Evolutionary conservation across 2,888 invertebrate species (phyloP), one percentile per base, ranked within the genome.

Genomic region (Dastarcus helophoroides): DNA sequence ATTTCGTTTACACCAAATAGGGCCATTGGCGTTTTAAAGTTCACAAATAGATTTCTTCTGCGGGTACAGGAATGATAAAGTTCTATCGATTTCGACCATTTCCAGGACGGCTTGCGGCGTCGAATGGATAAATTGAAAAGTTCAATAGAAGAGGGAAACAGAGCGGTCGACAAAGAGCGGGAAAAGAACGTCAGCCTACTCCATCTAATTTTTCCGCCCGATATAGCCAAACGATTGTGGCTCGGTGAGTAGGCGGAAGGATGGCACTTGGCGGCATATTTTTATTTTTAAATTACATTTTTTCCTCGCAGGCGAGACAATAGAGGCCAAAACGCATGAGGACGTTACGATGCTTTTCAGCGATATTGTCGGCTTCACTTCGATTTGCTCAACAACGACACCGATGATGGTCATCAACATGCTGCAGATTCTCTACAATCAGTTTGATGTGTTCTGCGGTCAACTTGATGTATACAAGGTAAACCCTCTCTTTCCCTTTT

Each of bases 321-420:
- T 94, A 33, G 89, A 90, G 61, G 90, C 93, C 0, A 85, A 89
- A 60, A 89, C 84, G 25, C 86, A 91, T 57, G 84, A 90, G 44
- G 77, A 91, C 59, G 93, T 93, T 30, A 91, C 93, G 2, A 91
- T 93, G 82, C 65, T 94, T 26, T 94, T 94, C 65, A 91, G 91
- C 50, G 93, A 94, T 53, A 91, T 94, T 32, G 93, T 94, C 1
- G 93, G 93, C 11, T 94, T 94, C 60, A 94, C 93, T 1, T 88
- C 89, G 17, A 94, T 94, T 51, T 94, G 94, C 51, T 86, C 91
- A 0, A 84, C 89, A 0, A 86, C 91, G 11, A 90, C 91, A 0
- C 93, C 93, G 0, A 85, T 94, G 75, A 88, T 86, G 85, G 89
- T 90, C 25, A 90, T 94, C 50, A 86, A 79, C 48, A 93, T 94